A percentile compares a stretch with the other conserved stretches of the same genome.
Evolutionary conservation across 2,888 invertebrate species (phyloP).

Genomic region (Mellilla xanthometata): DNA sequence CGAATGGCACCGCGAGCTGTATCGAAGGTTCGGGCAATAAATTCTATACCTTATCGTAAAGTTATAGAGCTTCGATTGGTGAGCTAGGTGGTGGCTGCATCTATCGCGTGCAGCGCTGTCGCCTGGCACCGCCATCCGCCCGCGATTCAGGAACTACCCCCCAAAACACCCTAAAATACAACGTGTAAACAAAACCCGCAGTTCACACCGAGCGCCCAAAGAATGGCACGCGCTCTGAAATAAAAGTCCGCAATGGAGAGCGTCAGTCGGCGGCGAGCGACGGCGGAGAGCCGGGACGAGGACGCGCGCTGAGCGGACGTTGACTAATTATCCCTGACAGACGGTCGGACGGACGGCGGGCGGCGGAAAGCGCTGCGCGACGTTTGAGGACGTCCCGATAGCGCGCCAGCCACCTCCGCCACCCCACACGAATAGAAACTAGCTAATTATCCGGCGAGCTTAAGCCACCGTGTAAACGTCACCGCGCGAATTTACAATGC

Average conservation of each 20-base stretch:
- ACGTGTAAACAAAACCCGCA: conserved; percentile 64
- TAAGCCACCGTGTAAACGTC: conserved; percentile 71
- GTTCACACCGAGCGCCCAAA: conserved; percentile 37
- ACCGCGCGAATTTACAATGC: conserved; percentile 79
- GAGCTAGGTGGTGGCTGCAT: conserved; percentile 57
- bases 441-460: conserved; percentile 80
- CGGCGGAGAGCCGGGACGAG: conserved; percentile 34
- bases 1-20: conserved; percentile 39
- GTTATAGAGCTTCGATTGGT: conserved; percentile 53
- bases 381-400: too few species aligned
- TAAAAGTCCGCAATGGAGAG: conserved; percentile 44
- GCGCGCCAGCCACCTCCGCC: conserved; percentile 38
- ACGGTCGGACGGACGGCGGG: too few species aligned
- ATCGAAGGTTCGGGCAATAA: conserved; percentile 39
- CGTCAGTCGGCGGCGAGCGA: conserved; percentile 35
- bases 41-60: conserved; percentile 50
- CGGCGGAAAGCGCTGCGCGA: too few species aligned
- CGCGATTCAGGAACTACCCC: conserved; percentile 65
- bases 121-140: conserved; percentile 81
- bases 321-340: too few species aligned
- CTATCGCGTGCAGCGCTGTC: conserved; percentile 68
- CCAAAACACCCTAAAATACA: conserved; percentile 50
- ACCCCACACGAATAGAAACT: conserved; percentile 76
- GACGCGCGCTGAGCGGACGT: too few species aligned
- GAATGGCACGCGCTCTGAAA: conserved; percentile 37